Percentiles rank a stretch among this genome's conserved stretches.
Conservation (phyloP, 2,888 invertebrate genomes). For the Diplazon laetatorius region DNA sequence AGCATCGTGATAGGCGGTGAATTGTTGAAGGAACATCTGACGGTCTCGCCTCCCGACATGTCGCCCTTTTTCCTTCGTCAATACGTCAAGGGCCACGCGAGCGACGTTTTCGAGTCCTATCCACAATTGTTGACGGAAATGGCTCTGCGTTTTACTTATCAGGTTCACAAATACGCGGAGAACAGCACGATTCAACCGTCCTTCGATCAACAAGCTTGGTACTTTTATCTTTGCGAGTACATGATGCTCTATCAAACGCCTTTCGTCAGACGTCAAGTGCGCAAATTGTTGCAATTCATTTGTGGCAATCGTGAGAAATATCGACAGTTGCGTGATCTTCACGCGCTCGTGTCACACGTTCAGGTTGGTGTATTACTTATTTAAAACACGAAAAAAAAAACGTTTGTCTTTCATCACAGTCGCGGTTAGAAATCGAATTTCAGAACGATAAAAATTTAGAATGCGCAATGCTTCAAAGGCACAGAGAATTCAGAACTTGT, state of each 20-base stretch:
- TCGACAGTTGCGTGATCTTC: constrained; percentile 95
- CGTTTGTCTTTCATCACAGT: neutral
- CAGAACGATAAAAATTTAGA: too few relatives aligned
- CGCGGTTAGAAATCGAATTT: too few relatives aligned
- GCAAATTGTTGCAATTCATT: constrained; percentile 95
- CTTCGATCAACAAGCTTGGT: constrained; percentile 86
- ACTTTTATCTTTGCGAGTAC: constrained; percentile 93
- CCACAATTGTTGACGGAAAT: constrained; percentile 97
- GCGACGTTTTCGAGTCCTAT: constrained; percentile 97
- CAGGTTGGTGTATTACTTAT: constrained; percentile 83
- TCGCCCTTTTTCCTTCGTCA: constrained; percentile 96
- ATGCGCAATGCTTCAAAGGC: too few relatives aligned
- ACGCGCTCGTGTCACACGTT: constrained; percentile 95
- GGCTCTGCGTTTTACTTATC: constrained; percentile 95
- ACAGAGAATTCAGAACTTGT: too few relatives aligned
- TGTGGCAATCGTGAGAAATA: constrained; percentile 98
- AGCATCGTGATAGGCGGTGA: constrained; percentile 85
- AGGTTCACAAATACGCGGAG: constrained; percentile 90
- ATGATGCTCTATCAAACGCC: constrained; percentile 98
- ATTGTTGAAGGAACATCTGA: constrained; percentile 91
- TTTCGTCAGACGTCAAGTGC: constrained; percentile 93
- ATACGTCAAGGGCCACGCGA: constrained; percentile 94
- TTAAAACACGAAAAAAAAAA: too few relatives aligned
- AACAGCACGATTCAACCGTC: constrained; percentile 74
- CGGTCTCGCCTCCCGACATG: constrained; percentile 95